Evolutionary conservation across 1,140 invertebrate genomes (phyloP).

Genomic region (Habropoda laboriosa): DNA sequence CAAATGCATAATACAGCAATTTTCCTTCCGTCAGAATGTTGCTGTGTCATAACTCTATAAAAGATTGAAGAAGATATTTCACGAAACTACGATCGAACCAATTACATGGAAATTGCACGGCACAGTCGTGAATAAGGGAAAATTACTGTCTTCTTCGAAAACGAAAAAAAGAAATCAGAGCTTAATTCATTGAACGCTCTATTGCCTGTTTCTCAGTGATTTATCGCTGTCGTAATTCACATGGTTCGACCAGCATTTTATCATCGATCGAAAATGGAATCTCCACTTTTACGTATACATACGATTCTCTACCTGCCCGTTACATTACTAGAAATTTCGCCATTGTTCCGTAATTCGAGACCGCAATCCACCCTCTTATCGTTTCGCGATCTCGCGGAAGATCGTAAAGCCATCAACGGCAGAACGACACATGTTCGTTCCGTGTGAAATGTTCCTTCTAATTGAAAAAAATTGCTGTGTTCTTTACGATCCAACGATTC

Average conservation of each 20-base stretch:
- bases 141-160: constrained; percentile 26
- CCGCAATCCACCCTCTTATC: not conserved
- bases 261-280: not conserved
- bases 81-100: not conserved
- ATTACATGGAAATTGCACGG: constrained; percentile 12
- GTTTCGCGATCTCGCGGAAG: constrained; percentile 1
- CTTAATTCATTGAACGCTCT: not conserved
- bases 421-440: no score
- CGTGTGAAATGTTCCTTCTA: no score
- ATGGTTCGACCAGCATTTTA: constrained; percentile 16
- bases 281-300: not conserved
- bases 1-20: not conserved
- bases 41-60: no score
- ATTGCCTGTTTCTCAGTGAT: constrained; percentile 3
- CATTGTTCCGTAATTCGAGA: not conserved
- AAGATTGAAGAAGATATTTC: constrained; percentile 33
- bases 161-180: constrained; percentile 10
- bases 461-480: no score
- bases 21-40: no score
- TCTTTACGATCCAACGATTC: no score
- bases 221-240: constrained; percentile 18
- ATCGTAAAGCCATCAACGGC: no score
- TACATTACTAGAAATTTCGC: not conserved
- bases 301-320: no score
- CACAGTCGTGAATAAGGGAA: not conserved